Conservation (phyloP, 1,140 invertebrate genomes). For the Dreissena rostriformis region DNA sequence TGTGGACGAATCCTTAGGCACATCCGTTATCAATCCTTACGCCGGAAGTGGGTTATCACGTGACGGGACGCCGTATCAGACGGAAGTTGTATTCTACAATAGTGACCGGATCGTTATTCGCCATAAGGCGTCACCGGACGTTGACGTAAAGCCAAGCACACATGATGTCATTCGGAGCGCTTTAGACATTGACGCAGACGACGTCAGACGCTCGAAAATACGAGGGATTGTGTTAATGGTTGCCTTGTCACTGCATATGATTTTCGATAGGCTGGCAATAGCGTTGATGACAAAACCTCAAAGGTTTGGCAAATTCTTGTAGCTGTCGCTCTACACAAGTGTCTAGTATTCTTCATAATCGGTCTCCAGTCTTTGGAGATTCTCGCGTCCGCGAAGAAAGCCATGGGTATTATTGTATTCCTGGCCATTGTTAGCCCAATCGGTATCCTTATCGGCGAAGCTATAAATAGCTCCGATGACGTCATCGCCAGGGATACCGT, state of each 20-base stretch:
- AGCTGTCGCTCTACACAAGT: slow-evolving; percentile 86
- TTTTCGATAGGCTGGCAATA: slow-evolving; percentile 74
- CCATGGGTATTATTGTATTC: slow-evolving; percentile 68
- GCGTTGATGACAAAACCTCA: slow-evolving; percentile 77
- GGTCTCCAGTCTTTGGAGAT: slow-evolving; percentile 87
- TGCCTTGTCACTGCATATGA: slow-evolving; percentile 72
- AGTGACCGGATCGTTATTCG: slow-evolving; percentile 29
- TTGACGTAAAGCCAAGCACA: neutral
- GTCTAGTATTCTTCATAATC: slow-evolving; percentile 90
- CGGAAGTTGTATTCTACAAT: neutral
- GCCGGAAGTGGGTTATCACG: neutral
- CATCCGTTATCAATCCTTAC: neutral
- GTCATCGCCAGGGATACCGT: slow-evolving; percentile 70
- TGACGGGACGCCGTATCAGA: neutral
- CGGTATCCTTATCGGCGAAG: slow-evolving; percentile 84
- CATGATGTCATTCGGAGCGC: neutral
- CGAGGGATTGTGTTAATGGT: slow-evolving; percentile 68
- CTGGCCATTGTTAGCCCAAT: slow-evolving; percentile 87
- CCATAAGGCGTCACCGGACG: neutral
- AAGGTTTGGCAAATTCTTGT: slow-evolving; percentile 88
- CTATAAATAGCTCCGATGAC: slow-evolving; percentile 77
- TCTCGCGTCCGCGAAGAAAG: slow-evolving; percentile 80
- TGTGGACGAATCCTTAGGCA: slow-evolving; percentile 23
- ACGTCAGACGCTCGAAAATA: slow-evolving; percentile 57
- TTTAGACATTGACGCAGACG: neutral